Percentiles rank a stretch among this genome's conserved stretches.
phyloP scores from a whole-genome alignment of 2,797 vertebrate species.

The Pangasius macronema region DNA sequence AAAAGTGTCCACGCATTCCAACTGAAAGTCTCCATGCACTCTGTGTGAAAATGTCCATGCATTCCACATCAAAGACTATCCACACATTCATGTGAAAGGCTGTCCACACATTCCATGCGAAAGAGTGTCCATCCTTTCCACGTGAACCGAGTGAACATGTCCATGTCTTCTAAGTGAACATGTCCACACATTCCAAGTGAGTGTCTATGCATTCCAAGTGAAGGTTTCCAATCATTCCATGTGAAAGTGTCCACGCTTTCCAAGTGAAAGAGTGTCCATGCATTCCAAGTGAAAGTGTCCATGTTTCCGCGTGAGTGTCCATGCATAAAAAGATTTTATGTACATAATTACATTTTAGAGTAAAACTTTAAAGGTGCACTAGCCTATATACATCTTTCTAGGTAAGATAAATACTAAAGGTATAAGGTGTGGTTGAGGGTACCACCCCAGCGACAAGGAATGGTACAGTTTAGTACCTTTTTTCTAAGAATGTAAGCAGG shows the following conservation, averaged over 20 bases:
- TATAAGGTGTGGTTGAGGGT: background rate
- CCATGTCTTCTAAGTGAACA: background rate
- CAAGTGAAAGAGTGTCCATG: background rate
- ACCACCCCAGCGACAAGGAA: background rate
- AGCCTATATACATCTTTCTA: background rate
- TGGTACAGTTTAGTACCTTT: background rate
- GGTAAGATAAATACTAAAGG: background rate
- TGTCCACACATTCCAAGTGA: background rate
- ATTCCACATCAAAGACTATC: too few species aligned
- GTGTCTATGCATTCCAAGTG: background rate
- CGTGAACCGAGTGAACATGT: background rate
- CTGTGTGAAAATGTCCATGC: too few species aligned
- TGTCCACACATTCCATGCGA: too few species aligned
- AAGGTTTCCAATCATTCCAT: too few species aligned
- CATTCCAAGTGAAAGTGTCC: background rate
- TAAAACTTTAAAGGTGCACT: background rate
- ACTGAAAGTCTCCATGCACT: too few species aligned
- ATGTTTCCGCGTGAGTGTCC: background rate
- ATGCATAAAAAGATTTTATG: background rate
- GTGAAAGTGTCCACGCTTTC: background rate
- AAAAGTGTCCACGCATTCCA: too few species aligned
- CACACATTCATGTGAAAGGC: background rate
- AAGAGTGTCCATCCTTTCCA: background rate
- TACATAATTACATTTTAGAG: background rate
- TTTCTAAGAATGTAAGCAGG: background rate